Percentiles rank a stretch among this genome's conserved stretches.
Conservation (phyloP, 2,113 vertebrate genomes). For the Odobenus rosmarus region DNA sequence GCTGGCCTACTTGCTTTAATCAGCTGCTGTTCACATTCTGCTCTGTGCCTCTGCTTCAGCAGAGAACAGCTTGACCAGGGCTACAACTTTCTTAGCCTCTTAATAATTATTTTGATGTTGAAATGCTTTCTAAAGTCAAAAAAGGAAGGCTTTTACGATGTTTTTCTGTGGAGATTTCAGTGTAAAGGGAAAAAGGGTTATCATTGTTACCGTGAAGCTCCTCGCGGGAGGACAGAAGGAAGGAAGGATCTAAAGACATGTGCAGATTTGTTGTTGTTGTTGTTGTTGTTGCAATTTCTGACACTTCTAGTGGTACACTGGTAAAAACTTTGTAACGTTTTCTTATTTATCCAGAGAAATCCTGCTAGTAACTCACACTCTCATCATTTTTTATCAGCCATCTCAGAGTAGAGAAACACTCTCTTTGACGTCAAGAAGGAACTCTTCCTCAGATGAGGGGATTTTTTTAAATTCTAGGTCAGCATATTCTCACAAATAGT, state of each 20-base stretch:
- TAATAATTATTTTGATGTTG: slow-evolving; percentile 69
- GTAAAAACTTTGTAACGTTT: background rate
- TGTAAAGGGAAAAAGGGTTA: background rate
- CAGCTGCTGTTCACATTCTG: slow-evolving; percentile 58
- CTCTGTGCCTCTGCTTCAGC: slow-evolving; percentile 63
- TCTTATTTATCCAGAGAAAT: background rate
- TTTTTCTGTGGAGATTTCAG: background rate
- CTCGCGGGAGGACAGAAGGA: background rate
- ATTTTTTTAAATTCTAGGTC: background rate
- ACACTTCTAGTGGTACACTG: background rate
- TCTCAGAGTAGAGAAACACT: background rate
- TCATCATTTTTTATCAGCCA: background rate
- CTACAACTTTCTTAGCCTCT: slow-evolving; percentile 48
- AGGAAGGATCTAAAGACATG: background rate
- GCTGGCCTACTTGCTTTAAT: slow-evolving; percentile 61
- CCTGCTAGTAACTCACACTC: background rate
- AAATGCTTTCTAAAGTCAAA: background rate
- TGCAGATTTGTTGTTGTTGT: background rate
- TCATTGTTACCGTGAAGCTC: background rate
- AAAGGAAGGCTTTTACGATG: background rate
- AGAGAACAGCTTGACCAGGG: slow-evolving; percentile 80
- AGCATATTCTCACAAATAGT: background rate
- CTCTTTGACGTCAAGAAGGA: background rate
- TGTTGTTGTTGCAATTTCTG: background rate
- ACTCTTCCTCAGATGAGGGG: background rate